Evolutionary conservation across 2,888 invertebrate species (phyloP), one percentile per base, ranked within the genome.

Genomic region (Nephrocerus scutellatus): DNA sequence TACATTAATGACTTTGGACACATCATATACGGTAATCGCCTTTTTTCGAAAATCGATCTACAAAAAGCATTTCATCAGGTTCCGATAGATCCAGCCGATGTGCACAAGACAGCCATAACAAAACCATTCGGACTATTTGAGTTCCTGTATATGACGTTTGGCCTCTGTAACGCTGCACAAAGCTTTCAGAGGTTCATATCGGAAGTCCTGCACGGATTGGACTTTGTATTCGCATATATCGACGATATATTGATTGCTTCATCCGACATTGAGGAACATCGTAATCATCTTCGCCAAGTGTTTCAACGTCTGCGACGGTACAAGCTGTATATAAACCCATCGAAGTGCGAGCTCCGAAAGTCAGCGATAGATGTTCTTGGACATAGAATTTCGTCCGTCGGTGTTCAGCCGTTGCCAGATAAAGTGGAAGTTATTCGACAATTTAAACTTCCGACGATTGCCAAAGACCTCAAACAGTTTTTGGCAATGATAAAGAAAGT

Each of bases 101-200:
- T 60, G 3, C 46, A 36, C 2, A 61, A 64, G 44, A 48, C 46
- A 8, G 47, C 47, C 2, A 55, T 65, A 4, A 59, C 46, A 8
- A 64, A 62, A 3, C 60, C 60, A 1, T 63, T 63, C 37, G 59
- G 59, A 4, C 43, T 60, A 5, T 65, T 54, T 33, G 60, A 63
- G 41, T 59, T 54, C 30, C 30, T 47, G 1, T 22, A 14, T 5
- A 62, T 61, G 60, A 50, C 55, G 0, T 66, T 62, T 36, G 63
- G 62, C 0, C 43, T 66, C 3, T 43, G 57, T 0, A 63, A 63
- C 38, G 60, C 61, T 1, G 56, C 53, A 3, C 59, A 60, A 24
- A 59, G 59, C 1, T 66, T 65, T 36, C 59, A 61, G 38, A 42
- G 56, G 4, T 53, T 60, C 35, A 58, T 66, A 21, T 49, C 64